phyloP scores from a whole-genome alignment of 2,888 invertebrate species.

The Steinernema scapterisci region DNA sequence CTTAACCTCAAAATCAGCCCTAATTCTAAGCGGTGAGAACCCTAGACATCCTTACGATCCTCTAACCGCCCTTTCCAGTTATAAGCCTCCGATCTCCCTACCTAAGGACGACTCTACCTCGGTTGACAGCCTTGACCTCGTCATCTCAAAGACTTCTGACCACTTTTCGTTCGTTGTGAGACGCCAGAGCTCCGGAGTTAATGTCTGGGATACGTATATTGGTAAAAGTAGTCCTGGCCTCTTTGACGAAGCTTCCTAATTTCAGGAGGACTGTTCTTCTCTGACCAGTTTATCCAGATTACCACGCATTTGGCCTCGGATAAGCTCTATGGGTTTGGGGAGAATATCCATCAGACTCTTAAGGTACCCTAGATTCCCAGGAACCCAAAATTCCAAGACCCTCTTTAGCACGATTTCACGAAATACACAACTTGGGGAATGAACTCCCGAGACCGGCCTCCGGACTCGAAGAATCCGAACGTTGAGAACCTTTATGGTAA shows the following conservation, averaged over 20 bases:
- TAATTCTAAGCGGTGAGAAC: no score
- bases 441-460: slow-evolving; percentile 57
- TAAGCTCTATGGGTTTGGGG: slow-evolving; percentile 46
- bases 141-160: background rate
- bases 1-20: no score
- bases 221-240: slow-evolving; percentile 38
- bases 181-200: slow-evolving; percentile 45
- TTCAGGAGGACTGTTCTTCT: slow-evolving; percentile 41
- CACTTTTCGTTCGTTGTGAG: slow-evolving; percentile 53
- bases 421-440: slow-evolving; percentile 59
- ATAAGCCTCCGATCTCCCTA: background rate
- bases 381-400: no score
- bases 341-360: slow-evolving; percentile 39
- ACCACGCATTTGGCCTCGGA: slow-evolving; percentile 41
- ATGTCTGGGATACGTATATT: slow-evolving; percentile 58
- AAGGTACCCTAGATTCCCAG: slow-evolving; percentile 9
- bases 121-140: background rate
- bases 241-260: background rate
- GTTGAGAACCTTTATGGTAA: slow-evolving; percentile 55
- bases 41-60: no score
- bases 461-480: slow-evolving; percentile 46
- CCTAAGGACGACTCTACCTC: background rate
- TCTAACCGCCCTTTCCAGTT: no score
- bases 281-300: slow-evolving; percentile 46
- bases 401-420: slow-evolving; percentile 54